Evolutionary conservation across 1,140 invertebrate species (phyloP), one percentile per base, ranked within the genome.

Genomic region (Archivesica marissinica): DNA sequence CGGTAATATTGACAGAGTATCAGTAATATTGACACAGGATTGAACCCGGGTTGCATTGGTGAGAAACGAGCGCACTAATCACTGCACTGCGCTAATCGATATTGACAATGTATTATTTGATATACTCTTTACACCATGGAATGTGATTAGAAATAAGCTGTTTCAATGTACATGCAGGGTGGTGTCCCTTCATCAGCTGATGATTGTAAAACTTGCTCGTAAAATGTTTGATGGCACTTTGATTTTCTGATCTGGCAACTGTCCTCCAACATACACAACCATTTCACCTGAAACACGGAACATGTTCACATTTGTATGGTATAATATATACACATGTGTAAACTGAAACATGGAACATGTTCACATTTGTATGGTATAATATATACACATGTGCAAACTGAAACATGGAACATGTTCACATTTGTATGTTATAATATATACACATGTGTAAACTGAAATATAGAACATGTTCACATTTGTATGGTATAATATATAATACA

Each of bases 251-350:
- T 81, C 76, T 38, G 92, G 92, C 61, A 92, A 89, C 77, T 92
- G 91, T 35, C 92, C 92, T 13, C 92, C 92, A 38, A 87, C 89
- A 77, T 91, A 93, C 52, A 93, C 70, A 59, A 33, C 44, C 13
- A 92, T 88, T 2, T 82, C 39, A 70, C 90, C 90, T 91, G 87
- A 54, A 90, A 90, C 6, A 80, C 23, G 61, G 4, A n/a, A 54
- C n/a, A 35, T 28, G 20, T 15, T 30, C 7, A 35, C 7, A n/a
- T n/a, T n/a, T 17, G 23, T 61, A 28, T 61, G 11, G 23, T 61
- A 28, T 61, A 38, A 87, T 88, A 77, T 91, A 93, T 47, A 93
- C 70, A 59, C 30, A 35, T 17, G 92, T 88, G 0, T 82, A 30
- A 70, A 89, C 90, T 91, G 87, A 54, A 90, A 90, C 6, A 80